Evolutionary conservation across 1,140 invertebrate genomes (phyloP).

Genomic region (Pachypeltis micranthus): DNA sequence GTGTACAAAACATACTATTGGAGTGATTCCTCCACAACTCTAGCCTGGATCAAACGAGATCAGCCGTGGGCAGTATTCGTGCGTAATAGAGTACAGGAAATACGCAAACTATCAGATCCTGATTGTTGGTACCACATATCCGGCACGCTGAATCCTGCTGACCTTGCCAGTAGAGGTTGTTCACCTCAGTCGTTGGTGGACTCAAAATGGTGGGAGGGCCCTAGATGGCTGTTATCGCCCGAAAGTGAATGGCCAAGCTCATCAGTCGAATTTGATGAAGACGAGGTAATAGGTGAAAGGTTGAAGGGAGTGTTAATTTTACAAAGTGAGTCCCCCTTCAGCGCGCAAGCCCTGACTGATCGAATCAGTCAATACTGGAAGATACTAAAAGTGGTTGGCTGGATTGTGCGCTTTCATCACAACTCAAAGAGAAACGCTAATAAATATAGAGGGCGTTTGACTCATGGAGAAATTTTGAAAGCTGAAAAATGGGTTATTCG

Average conservation of each 20-base stretch:
- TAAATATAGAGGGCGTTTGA: no score
- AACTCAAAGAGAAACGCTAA: no score
- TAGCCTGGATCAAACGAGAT: neutral
- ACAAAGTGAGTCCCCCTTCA: no score
- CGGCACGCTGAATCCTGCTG: no score
- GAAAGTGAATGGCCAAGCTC: conserved; percentile 6
- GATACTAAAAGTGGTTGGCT: no score
- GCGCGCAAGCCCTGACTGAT: no score
- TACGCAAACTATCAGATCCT: neutral
- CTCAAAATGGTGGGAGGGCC: conserved; percentile 34
- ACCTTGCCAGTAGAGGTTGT: conserved; percentile 35
- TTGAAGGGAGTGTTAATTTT: neutral
- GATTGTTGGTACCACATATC: no score
- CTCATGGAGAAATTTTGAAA: no score
- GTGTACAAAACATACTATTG: neutral
- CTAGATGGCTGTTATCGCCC: conserved; percentile 32
- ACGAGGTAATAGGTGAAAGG: conserved; percentile 7
- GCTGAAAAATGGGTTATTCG: no score
- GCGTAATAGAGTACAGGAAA: neutral
- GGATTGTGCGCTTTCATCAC: no score
- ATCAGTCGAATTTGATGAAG: conserved; percentile 1
- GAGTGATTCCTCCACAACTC: conserved; percentile 2
- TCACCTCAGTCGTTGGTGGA: conserved; percentile 27
- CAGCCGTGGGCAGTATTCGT: conserved; percentile 2
- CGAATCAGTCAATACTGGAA: no score